Conservation (phyloP, 2,113 vertebrate genomes). For the Leuciscus idus region DNA sequence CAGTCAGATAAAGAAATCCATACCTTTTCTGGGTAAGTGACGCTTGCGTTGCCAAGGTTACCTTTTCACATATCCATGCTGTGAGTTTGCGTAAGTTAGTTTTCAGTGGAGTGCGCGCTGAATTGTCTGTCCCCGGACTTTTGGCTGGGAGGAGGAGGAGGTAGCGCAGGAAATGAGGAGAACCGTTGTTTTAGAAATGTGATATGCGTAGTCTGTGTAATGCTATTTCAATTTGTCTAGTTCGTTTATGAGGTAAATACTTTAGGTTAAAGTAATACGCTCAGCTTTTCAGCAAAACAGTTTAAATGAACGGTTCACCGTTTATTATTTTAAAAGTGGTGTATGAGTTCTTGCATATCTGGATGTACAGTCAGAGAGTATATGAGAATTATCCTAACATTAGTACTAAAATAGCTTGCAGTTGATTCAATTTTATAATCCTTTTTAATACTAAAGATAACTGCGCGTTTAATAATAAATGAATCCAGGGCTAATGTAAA, state of each 20-base stretch:
- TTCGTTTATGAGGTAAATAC: neutral
- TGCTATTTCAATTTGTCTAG: neutral
- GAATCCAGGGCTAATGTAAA: neutral
- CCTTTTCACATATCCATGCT: conserved; percentile 35
- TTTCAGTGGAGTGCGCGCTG: neutral
- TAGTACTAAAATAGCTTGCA: neutral
- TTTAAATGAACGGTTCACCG: neutral
- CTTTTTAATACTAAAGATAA: neutral
- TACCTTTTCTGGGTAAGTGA: neutral
- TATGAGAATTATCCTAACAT: too few relatives aligned
- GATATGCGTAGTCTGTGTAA: neutral
- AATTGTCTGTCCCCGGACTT: neutral
- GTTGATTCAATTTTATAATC: neutral
- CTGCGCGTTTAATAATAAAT: neutral
- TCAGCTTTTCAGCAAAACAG: neutral
- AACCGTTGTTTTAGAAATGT: conserved; percentile 64
- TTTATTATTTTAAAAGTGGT: neutral
- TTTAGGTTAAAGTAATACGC: neutral
- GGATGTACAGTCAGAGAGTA: neutral
- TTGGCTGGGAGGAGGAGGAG: conserved; percentile 9
- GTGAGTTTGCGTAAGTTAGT: neutral
- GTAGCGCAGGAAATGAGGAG: conserved; percentile 76
- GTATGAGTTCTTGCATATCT: neutral
- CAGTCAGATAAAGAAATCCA: neutral
- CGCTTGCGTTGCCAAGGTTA: neutral